These are phyloP conservation scores for Plumapathes pennacea DNA, from an alignment of 92 coral and sea anemone genomes.

Conservation along the genomic window DNA sequence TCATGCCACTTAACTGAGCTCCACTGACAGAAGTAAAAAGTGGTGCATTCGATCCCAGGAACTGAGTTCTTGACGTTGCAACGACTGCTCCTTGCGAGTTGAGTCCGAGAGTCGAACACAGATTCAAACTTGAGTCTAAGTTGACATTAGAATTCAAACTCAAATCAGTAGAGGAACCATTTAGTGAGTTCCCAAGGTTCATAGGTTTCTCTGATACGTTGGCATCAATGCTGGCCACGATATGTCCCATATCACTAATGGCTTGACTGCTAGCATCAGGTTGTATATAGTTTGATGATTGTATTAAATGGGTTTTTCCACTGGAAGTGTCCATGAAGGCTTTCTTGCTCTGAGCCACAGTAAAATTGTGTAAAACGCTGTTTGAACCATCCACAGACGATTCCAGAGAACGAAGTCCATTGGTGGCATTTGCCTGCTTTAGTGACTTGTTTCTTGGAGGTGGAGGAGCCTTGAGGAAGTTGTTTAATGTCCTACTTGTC, in stretches of 20 bases:
- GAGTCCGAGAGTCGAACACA: constrained; percentile 60
- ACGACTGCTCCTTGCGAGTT: constrained; percentile 31
- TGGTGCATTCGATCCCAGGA: constrained; percentile 42
- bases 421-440: constrained; percentile 57
- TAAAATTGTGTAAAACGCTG: constrained; percentile 6
- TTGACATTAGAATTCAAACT: constrained; percentile 24
- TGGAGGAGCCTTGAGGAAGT: constrained; percentile 88
- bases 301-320: constrained; percentile 19
- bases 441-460: constrained; percentile 78
- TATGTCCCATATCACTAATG: constrained; percentile 85
- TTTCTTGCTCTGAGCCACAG: constrained; percentile 52
- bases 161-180: constrained; percentile 38
- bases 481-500: constrained; percentile 57
- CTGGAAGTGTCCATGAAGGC: constrained; percentile 48
- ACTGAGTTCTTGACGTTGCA: constrained; percentile 36
- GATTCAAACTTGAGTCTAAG: constrained; percentile 78
- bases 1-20: constrained; percentile 36
- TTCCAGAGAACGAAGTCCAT: constrained; percentile 34
- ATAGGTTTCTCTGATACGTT: constrained; percentile 76
- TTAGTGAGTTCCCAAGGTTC: constrained; percentile 36
- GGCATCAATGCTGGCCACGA: constrained; percentile 81
- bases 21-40: constrained; percentile 43
- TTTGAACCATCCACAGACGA: constrained; percentile 24
- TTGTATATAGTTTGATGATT: constrained; percentile 46
- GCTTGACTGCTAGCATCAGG: constrained; percentile 94